Conservation (phyloP, 92 coral and sea anemone genomes). For the Paragorgia papillata region DNA sequence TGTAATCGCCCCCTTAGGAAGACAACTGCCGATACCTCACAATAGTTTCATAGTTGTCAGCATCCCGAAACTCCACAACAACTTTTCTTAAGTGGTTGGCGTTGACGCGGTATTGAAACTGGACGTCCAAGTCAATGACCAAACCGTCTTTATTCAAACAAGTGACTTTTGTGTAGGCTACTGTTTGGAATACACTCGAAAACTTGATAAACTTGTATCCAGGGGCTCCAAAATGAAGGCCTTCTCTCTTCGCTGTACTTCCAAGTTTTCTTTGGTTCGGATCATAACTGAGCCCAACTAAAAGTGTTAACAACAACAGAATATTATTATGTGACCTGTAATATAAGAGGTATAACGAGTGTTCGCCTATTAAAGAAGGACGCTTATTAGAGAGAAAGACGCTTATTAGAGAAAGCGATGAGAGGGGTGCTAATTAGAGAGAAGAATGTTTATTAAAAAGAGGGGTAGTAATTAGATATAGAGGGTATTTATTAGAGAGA, state of each 20-base stretch:
- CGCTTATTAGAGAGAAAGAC: no score
- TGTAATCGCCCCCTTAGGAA: no score
- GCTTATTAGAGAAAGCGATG: no score
- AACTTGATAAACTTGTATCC: slow-evolving; percentile 81
- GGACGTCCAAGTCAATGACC: slow-evolving; percentile 63
- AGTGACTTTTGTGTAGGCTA: slow-evolving; percentile 50
- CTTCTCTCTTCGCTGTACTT: slow-evolving; percentile 66
- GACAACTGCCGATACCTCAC: slow-evolving; percentile 69
- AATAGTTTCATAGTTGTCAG: slow-evolving; percentile 64
- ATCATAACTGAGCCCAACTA: slow-evolving; percentile 76
- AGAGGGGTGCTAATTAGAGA: no score
- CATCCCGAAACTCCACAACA: slow-evolving; percentile 64
- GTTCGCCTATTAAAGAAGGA: no score
- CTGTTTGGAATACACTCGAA: slow-evolving; percentile 74
- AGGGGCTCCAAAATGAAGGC: slow-evolving; percentile 81
- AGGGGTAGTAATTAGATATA: no score
- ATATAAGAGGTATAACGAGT: no score
- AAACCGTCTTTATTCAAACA: slow-evolving; percentile 82
- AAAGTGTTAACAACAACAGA: background rate
- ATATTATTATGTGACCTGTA: no score
- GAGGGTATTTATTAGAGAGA: no score
- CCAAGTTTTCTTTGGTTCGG: slow-evolving; percentile 63
- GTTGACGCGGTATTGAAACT: slow-evolving; percentile 82
- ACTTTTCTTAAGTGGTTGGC: slow-evolving; percentile 65
- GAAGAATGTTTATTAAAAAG: no score